These are phyloP conservation scores for Amphibalanus amphitrite DNA, from an alignment of 1,140 invertebrate species.

Conservation along the genomic window DNA sequence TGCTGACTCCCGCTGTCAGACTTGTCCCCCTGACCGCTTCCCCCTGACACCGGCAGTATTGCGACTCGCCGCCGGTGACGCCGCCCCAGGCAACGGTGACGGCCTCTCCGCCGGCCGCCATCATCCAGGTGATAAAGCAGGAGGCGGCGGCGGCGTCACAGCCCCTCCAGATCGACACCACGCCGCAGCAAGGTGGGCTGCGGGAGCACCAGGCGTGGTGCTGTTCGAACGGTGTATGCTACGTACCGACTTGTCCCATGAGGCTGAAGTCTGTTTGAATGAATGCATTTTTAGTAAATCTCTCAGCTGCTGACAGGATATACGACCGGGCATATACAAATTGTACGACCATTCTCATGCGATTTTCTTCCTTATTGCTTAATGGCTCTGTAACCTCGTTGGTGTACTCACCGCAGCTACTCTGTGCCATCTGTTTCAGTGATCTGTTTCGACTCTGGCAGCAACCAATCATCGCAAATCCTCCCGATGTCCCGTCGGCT, in stretches of 20 bases:
- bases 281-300: too few species aligned
- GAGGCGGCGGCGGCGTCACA: not conserved
- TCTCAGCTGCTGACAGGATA: too few species aligned
- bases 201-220: too few species aligned
- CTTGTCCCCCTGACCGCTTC: not conserved
- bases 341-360: too few species aligned
- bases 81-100: slow-evolving; percentile 9
- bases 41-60: not conserved
- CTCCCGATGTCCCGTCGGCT: not conserved
- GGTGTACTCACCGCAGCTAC: too few species aligned
- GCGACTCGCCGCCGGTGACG: slow-evolving; percentile 13
- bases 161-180: not conserved
- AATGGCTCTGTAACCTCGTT: not conserved
- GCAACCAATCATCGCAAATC: not conserved
- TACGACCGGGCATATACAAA: too few species aligned
- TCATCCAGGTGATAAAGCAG: not conserved
- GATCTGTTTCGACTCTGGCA: not conserved
- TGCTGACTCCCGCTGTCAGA: too few species aligned
- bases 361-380: too few species aligned
- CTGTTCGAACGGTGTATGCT: too few species aligned
- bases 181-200: not conserved
- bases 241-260: too few species aligned
- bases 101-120: not conserved
- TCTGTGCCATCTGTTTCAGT: not conserved
- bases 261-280: too few species aligned